Evolutionary conservation across 1,140 invertebrate genomes (phyloP).

Genomic region (Lepidurus apus): DNA sequence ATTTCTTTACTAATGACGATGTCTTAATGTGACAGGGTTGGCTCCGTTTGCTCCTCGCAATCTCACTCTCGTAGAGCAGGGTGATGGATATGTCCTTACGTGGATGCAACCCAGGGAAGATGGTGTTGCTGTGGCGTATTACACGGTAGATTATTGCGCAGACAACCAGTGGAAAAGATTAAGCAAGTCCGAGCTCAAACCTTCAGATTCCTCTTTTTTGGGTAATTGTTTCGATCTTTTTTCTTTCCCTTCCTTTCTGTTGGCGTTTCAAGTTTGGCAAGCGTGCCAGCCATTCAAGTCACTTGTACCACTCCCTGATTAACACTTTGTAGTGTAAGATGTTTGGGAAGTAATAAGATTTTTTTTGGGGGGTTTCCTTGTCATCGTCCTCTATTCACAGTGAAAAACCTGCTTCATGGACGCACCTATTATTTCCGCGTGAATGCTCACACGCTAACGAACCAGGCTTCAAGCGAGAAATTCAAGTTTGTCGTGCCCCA

Average conservation of each 20-base stretch:
- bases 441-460: constrained; percentile 73
- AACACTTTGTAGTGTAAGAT: constrained; percentile 16
- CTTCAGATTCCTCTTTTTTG: constrained; percentile 79
- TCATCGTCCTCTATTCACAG: constrained; percentile 50
- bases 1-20: constrained; percentile 20
- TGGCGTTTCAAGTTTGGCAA: not conserved
- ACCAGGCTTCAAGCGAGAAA: constrained; percentile 74
- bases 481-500: constrained; percentile 80
- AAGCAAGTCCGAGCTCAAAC: constrained; percentile 77
- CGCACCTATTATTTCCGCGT: constrained; percentile 86
- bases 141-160: constrained; percentile 83
- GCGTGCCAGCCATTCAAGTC: constrained; percentile 4
- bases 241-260: not conserved
- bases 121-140: constrained; percentile 66
- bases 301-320: not conserved
- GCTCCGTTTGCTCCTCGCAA: constrained; percentile 80
- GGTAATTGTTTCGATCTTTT: constrained; percentile 49
- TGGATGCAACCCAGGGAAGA: constrained; percentile 76
- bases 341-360: constrained; percentile 7
- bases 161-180: constrained; percentile 79
- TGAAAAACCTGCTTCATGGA: constrained; percentile 83
- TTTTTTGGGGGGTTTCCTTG: not conserved
- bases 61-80: constrained; percentile 75
- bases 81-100: constrained; percentile 78
- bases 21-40: constrained; percentile 60